A percentile compares a stretch with the other conserved stretches of the same genome.
phyloP scores from a whole-genome alignment of 2,888 invertebrate species.

The Campaea margaritaria region DNA sequence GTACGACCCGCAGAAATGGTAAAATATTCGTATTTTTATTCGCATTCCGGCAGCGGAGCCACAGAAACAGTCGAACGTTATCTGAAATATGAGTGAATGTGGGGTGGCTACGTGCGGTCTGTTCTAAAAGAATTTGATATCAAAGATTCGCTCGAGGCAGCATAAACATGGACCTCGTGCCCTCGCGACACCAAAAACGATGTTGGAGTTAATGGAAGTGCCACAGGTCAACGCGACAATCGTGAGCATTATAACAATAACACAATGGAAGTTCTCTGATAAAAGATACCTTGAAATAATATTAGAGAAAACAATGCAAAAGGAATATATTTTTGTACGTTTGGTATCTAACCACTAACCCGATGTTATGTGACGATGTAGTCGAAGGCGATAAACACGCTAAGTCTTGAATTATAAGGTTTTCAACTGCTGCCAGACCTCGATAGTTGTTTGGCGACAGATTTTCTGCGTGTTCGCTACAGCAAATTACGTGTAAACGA shows the following conservation, averaged over 20 bases:
- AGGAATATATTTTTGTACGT: too few relatives aligned
- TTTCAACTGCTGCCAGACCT: too few relatives aligned
- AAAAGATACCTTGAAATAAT: too few relatives aligned
- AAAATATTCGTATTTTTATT: slow-evolving; percentile 76
- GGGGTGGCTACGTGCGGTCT: slow-evolving; percentile 72
- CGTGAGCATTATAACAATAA: slow-evolving; percentile 8
- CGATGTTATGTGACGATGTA: too few relatives aligned
- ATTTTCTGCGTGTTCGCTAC: slow-evolving; percentile 7
- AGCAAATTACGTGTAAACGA: slow-evolving; percentile 14
- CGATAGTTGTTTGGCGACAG: too few relatives aligned
- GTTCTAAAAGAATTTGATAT: slow-evolving; percentile 81
- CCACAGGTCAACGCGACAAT: slow-evolving; percentile 16
- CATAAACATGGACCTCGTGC: slow-evolving; percentile 52
- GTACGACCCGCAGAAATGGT: slow-evolving; percentile 55
- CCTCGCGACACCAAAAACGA: slow-evolving; percentile 31
- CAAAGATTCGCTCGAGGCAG: slow-evolving; percentile 69
- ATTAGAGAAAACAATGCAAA: too few relatives aligned
- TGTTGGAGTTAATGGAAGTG: slow-evolving; percentile 26
- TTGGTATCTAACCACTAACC: too few relatives aligned
- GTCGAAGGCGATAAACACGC: too few relatives aligned
- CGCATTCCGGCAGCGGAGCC: slow-evolving; percentile 60
- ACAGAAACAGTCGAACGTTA: slow-evolving; percentile 76
- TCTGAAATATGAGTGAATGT: slow-evolving; percentile 78
- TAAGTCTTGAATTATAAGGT: too few relatives aligned
- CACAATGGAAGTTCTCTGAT: not conserved